Percentiles rank a stretch among this genome's conserved stretches.
Conservation (phyloP, 37 sponge, comb jelly and placozoan genomes). For the Theonella swinhoei region DNA sequence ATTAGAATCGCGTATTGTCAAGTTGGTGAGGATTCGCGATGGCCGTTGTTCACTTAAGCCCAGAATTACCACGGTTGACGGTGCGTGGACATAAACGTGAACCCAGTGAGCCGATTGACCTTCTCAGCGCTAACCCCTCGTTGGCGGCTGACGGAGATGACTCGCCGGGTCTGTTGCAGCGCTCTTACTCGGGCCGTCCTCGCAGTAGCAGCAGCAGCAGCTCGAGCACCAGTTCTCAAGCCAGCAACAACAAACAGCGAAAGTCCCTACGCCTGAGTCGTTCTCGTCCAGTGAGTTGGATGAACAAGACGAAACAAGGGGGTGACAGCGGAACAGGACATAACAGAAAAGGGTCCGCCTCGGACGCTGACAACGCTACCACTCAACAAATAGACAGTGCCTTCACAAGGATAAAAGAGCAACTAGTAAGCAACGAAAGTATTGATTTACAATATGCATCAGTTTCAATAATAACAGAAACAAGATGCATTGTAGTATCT, state of each 20-base stretch:
- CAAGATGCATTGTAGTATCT: too few species aligned
- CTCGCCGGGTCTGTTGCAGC: not conserved
- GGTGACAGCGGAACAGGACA: not conserved
- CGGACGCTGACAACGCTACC: slow-evolving; percentile 3
- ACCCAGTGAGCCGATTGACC: not conserved
- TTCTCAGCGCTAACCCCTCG: not conserved
- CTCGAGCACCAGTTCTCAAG: not conserved
- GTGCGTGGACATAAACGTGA: not conserved
- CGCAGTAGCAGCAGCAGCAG: slow-evolving; percentile 12
- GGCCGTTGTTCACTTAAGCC: not conserved
- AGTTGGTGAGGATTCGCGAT: too few species aligned
- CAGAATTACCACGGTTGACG: not conserved
- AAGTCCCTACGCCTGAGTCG: not conserved
- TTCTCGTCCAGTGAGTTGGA: not conserved
- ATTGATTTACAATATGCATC: not conserved
- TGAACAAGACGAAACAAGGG: not conserved
- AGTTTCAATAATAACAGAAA: too few species aligned
- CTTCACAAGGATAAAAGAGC: slow-evolving; percentile 42
- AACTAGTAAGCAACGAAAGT: slow-evolving; percentile 30
- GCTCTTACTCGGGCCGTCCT: slow-evolving; percentile 2
- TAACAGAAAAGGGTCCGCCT: not conserved
- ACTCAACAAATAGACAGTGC: slow-evolving; percentile 33
- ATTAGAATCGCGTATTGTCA: not conserved
- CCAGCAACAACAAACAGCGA: not conserved
- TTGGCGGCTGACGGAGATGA: not conserved